Evolutionary conservation across 2,888 invertebrate species (phyloP).

Genomic region (Sminthurides aquaticus): DNA sequence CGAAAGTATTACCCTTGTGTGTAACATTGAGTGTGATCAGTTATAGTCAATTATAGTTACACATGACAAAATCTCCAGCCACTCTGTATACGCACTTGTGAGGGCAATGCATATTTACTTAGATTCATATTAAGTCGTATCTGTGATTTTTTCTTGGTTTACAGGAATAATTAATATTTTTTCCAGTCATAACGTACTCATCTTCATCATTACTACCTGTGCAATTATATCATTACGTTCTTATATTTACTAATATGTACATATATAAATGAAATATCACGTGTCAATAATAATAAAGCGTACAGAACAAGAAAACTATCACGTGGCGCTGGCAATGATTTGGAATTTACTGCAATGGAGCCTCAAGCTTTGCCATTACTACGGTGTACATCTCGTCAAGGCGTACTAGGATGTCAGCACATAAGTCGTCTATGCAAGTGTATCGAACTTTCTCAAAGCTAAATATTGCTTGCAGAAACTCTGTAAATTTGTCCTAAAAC

Average conservation of each 20-base stretch:
- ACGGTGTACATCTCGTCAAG: slow-evolving; percentile 51
- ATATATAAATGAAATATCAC: neutral
- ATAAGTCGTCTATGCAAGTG: slow-evolving; percentile 76
- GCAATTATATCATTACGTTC: neutral
- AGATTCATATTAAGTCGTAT: slow-evolving; percentile 1
- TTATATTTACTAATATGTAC: too few species aligned
- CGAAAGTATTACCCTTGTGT: too few species aligned
- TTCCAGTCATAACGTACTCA: neutral
- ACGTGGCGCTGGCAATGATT: too few species aligned
- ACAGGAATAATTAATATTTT: neutral
- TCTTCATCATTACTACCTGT: neutral
- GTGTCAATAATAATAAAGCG: too few species aligned
- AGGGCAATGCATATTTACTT: neutral
- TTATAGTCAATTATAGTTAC: neutral
- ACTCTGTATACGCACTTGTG: slow-evolving; percentile 4
- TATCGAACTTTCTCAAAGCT: slow-evolving; percentile 85
- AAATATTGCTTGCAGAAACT: slow-evolving; percentile 83
- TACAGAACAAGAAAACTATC: too few species aligned
- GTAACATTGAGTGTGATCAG: too few species aligned
- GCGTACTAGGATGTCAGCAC: slow-evolving; percentile 72
- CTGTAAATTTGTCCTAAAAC: slow-evolving; percentile 71
- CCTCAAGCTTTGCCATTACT: slow-evolving; percentile 17
- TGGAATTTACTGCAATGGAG: neutral
- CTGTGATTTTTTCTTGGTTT: slow-evolving; percentile 5
- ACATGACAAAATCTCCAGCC: neutral